phyloP scores from a whole-genome alignment of 1,140 invertebrate genomes.

The Cephus cinctus region DNA sequence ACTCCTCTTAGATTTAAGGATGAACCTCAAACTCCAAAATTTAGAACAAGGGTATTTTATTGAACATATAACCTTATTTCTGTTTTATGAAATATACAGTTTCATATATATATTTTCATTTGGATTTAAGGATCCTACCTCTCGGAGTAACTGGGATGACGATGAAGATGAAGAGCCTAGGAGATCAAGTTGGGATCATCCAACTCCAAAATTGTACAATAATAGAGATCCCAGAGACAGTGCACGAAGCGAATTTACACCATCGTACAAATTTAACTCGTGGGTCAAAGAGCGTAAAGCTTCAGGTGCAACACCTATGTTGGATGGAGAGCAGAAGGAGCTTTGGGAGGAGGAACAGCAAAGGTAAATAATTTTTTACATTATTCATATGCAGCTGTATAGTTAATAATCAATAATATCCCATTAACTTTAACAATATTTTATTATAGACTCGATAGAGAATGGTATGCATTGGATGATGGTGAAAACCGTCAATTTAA shows the following conservation, averaged over 20 bases:
- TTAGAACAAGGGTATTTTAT: constrained; percentile 34
- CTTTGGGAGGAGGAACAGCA: constrained; percentile 93
- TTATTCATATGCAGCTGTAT: constrained; percentile 3
- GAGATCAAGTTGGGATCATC: constrained; percentile 88
- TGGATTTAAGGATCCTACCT: constrained; percentile 69
- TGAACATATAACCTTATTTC: neutral
- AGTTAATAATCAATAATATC: neutral
- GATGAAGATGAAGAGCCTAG: constrained; percentile 69
- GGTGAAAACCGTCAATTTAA: constrained; percentile 92
- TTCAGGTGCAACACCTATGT: constrained; percentile 63
- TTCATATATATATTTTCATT: constrained; percentile 29
- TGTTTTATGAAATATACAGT: constrained; percentile 6
- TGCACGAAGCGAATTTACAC: constrained; percentile 72
- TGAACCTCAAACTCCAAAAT: constrained; percentile 79
- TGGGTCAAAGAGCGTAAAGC: constrained; percentile 72
- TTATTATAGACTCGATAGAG: constrained; percentile 75
- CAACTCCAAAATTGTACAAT: constrained; percentile 71
- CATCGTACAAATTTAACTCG: constrained; percentile 80
- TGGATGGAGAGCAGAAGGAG: constrained; percentile 68
- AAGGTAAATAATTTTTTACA: constrained; percentile 18
- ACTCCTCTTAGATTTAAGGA: constrained; percentile 69
- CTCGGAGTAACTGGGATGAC: constrained; percentile 86
- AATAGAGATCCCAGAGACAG: constrained; percentile 53
- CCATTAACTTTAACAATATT: constrained; percentile 3
- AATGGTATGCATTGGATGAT: constrained; percentile 95